A percentile compares a stretch with the other conserved stretches of the same genome.
These are phyloP conservation scores for Gambusia holbrooki DNA, from an alignment of 2,113 vertebrate genomes.

Conservation along the genomic window DNA sequence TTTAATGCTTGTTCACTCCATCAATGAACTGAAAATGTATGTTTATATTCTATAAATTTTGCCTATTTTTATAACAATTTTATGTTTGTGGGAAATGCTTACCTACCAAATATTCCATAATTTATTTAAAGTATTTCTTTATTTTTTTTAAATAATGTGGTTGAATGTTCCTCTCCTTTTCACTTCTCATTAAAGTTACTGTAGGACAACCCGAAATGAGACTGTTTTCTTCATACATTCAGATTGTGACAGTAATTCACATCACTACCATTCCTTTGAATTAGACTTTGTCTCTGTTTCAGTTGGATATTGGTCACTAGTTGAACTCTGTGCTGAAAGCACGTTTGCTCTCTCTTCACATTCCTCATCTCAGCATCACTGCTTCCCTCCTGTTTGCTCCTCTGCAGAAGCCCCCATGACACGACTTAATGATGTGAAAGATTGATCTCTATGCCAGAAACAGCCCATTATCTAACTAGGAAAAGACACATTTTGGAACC, in stretches of 20 bases:
- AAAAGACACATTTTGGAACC: slow-evolving; percentile 52
- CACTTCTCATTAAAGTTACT: too few species aligned
- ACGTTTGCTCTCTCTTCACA: slow-evolving; percentile 40
- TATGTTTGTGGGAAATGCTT: too few species aligned
- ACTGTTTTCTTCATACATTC: neutral
- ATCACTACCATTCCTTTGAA: neutral
- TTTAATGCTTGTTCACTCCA: too few species aligned
- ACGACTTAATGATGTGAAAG: slow-evolving; percentile 64
- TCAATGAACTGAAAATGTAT: too few species aligned
- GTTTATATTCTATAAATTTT: too few species aligned
- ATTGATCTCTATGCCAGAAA: slow-evolving; percentile 60
- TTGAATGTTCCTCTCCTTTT: too few species aligned
- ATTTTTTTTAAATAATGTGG: too few species aligned
- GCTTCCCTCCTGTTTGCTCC: slow-evolving; percentile 38
- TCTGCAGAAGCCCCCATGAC: slow-evolving; percentile 49
- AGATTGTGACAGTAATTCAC: neutral
- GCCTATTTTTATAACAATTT: too few species aligned
- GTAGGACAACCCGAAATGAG: too few species aligned
- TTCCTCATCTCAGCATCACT: slow-evolving; percentile 42
- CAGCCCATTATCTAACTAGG: slow-evolving; percentile 61
- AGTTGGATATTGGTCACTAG: slow-evolving; percentile 4
- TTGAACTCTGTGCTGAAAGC: slow-evolving; percentile 33
- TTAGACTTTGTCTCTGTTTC: neutral
- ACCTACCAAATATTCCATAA: too few species aligned
- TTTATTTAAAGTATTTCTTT: too few species aligned